Conservation (phyloP, 2,113 vertebrate species). For the Xiphophorus maculatus region DNA sequence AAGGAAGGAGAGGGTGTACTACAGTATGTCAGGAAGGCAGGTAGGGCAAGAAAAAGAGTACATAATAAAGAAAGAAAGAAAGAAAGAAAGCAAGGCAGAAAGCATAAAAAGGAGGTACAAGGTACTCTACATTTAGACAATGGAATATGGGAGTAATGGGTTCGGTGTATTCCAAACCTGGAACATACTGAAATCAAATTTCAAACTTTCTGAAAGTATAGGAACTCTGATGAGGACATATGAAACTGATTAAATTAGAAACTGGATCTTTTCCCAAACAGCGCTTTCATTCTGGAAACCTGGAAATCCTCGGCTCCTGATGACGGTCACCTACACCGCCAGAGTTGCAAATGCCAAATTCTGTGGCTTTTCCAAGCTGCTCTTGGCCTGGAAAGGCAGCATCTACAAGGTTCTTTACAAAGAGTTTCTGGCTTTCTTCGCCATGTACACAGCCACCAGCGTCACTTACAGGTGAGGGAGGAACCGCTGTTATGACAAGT, state of each 20-base stretch:
- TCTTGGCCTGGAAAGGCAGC: slow-evolving; percentile 91
- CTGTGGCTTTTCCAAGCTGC: slow-evolving; percentile 90
- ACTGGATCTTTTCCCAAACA: background rate
- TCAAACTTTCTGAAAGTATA: background rate
- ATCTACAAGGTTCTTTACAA: slow-evolving; percentile 95
- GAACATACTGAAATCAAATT: background rate
- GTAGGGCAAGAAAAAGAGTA: no score
- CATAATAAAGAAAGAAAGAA: background rate
- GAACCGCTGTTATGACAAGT: background rate
- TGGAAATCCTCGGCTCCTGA: slow-evolving; percentile 47
- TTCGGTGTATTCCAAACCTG: background rate
- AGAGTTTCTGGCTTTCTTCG: slow-evolving; percentile 89
- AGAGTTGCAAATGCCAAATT: slow-evolving; percentile 91
- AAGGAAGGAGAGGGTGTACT: background rate
- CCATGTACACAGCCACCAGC: slow-evolving; percentile 87
- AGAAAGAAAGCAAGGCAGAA: no score
- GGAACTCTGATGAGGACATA: background rate
- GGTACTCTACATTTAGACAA: no score
- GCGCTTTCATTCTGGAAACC: slow-evolving; percentile 5
- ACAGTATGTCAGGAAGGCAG: background rate
- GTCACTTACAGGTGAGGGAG: slow-evolving; percentile 86
- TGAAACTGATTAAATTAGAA: background rate
- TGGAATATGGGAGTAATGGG: no score
- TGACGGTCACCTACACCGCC: slow-evolving; percentile 94
- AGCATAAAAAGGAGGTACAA: no score